Conservation (phyloP, 2,113 vertebrate species). For the Sander lucioperca region DNA sequence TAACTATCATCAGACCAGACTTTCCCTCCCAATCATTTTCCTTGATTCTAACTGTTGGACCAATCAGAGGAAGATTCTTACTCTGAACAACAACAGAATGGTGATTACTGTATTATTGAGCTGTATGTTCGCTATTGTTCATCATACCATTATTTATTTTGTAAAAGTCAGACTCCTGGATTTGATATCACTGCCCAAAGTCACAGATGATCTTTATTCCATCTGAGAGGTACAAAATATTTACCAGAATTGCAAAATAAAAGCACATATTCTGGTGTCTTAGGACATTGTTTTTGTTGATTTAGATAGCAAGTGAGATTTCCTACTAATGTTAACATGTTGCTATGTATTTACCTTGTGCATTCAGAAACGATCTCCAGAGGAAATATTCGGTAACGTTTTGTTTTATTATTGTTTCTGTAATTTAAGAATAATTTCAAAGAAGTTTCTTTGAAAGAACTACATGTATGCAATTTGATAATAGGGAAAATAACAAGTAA, state of each 20-base stretch:
- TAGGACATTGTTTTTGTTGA: neutral
- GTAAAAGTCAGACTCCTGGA: constrained; percentile 67
- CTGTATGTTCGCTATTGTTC: constrained; percentile 50
- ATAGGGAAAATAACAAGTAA: neutral
- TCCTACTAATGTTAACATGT: neutral
- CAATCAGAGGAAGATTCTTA: constrained; percentile 58
- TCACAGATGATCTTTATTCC: neutral
- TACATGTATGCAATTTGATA: neutral
- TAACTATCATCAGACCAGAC: constrained; percentile 3
- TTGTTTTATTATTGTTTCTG: neutral
- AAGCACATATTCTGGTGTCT: neutral
- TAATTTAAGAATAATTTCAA: neutral
- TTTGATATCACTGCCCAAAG: constrained; percentile 38
- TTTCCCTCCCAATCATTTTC: neutral
- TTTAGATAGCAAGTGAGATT: neutral
- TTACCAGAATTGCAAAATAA: neutral
- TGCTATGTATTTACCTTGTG: neutral
- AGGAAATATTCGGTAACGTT: neutral
- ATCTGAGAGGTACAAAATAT: neutral
- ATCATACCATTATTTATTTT: constrained; percentile 29
- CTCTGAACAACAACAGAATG: constrained; percentile 38
- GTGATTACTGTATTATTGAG: constrained; percentile 44
- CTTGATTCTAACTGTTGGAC: constrained; percentile 56
- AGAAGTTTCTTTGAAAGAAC: neutral
- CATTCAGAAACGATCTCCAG: neutral